Evolutionary conservation across 1,140 invertebrate genomes (phyloP), one percentile per base, ranked within the genome.

Genomic region (Pseudomyrmex sp.): DNA sequence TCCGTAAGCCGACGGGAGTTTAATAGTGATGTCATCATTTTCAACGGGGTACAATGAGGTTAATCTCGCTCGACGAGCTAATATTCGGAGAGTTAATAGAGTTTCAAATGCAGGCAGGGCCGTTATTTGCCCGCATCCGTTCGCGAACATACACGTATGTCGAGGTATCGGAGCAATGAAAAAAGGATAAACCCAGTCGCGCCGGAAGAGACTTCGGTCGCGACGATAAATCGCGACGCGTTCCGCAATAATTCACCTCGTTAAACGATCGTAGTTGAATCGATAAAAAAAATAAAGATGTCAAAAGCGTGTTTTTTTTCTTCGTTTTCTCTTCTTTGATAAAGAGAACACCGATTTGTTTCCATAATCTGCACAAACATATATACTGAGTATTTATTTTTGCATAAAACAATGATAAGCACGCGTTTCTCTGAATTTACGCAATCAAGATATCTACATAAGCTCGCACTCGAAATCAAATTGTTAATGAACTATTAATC

Each of bases 11-110:
- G 91, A 92, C 93, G 91, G 92, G 91, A 94, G 93, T 94, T 94
- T 94, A 94, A 94, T 94, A 91, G 93, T 92, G 93, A 94, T 93
- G 93, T 94, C 93, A 94, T 94, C 93, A 94, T 94, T 94, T 93
- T 93, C 93, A 94, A 93, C 93, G 91, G 90, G 85, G 91, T 92
- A 93, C 92, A 93, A 93, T 93, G 90, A 91, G 91, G 92, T 93
- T 93, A 94, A 94, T 94, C 94, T 93, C 91, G 91, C 93, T 93
- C 92, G 93, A 93, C 92, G 91, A 94, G 92, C 92, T 93, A 94
- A 94, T 94, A 94, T 94, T 94, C 92, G 87, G 88, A 91, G 92
- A 94, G 93, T 92, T 94, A 94, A 93, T 92, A 88, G 91, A 92
- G 93, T 94, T 94, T 94, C 93, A 92, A 94, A 94, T 93, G 92